phyloP scores from a whole-genome alignment of 2,113 vertebrate genomes.

The Menidia beryllina region DNA sequence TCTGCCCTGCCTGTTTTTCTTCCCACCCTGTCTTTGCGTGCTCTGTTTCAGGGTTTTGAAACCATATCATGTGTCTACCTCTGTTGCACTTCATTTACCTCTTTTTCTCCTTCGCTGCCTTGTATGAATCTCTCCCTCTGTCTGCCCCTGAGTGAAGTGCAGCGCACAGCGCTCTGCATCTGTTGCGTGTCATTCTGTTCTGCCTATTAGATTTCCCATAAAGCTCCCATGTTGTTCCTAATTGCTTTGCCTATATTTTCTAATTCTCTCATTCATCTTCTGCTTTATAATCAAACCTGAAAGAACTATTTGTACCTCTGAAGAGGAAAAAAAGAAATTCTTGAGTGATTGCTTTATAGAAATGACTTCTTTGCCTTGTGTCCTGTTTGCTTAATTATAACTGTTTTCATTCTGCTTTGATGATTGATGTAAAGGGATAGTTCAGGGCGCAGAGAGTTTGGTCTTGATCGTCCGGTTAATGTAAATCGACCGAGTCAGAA shows the following conservation, averaged over 20 bases:
- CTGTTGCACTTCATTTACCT: conserved; percentile 54
- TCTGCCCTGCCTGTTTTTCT: conserved; percentile 23
- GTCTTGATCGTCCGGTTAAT: conserved; percentile 50
- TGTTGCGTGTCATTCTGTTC: conserved; percentile 75
- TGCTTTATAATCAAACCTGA: background rate
- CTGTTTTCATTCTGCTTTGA: background rate
- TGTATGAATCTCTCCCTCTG: conserved; percentile 56
- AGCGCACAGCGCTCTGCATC: conserved; percentile 69
- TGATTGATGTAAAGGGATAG: conserved; percentile 8
- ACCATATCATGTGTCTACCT: conserved; percentile 58
- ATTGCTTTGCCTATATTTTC: conserved; percentile 31
- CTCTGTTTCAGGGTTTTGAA: conserved; percentile 40
- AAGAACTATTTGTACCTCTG: conserved; percentile 6
- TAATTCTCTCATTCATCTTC: conserved; percentile 16
- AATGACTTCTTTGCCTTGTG: conserved; percentile 4
- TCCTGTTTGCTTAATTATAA: background rate
- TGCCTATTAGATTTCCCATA: conserved; percentile 59
- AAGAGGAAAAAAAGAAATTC: background rate
- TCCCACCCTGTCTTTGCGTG: conserved; percentile 20
- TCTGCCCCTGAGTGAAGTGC: conserved; percentile 64
- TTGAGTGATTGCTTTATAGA: background rate
- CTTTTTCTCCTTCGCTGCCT: conserved; percentile 40
- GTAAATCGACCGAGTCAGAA: conserved; percentile 30
- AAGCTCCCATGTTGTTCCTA: conserved; percentile 37
- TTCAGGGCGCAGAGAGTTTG: background rate